These are phyloP conservation scores for Lytechinus variegatus DNA, from an alignment of 35 echinoderm and acorn worm genomes.

Conservation along the genomic window DNA sequence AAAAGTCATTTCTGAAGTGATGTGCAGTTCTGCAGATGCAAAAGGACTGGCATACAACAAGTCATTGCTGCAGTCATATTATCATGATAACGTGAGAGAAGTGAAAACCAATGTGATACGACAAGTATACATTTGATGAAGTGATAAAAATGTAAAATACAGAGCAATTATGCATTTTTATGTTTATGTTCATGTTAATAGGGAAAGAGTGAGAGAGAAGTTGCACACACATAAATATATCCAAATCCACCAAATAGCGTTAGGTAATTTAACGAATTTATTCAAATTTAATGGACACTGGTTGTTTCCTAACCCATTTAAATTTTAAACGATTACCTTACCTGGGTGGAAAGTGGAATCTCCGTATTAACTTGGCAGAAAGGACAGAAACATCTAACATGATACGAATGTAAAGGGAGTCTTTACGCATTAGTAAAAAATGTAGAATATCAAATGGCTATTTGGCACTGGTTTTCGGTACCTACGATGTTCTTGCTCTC, in stretches of 20 bases:
- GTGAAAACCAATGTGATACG: neutral
- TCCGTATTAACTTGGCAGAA: too few species aligned
- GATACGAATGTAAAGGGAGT: neutral
- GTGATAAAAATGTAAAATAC: neutral
- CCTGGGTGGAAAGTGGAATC: too few species aligned
- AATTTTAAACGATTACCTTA: too few species aligned
- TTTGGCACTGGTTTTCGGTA: neutral
- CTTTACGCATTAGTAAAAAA: neutral
- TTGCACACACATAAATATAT: too few species aligned
- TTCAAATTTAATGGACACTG: too few species aligned
- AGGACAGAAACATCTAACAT: neutral
- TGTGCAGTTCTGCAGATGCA: neutral
- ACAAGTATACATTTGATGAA: neutral
- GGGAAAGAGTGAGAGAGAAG: too few species aligned
- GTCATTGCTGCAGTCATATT: neutral
- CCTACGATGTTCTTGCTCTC: neutral
- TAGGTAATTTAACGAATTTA: too few species aligned
- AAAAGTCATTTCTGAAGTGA: neutral
- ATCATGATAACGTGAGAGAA: neutral
- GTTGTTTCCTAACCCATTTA: too few species aligned
- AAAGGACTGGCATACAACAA: neutral
- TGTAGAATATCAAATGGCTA: neutral
- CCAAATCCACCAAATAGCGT: too few species aligned
- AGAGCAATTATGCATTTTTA: neutral
- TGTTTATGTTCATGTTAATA: too few species aligned